phyloP scores from a whole-genome alignment of 2,888 invertebrate species.

The Acronicta aceris region DNA sequence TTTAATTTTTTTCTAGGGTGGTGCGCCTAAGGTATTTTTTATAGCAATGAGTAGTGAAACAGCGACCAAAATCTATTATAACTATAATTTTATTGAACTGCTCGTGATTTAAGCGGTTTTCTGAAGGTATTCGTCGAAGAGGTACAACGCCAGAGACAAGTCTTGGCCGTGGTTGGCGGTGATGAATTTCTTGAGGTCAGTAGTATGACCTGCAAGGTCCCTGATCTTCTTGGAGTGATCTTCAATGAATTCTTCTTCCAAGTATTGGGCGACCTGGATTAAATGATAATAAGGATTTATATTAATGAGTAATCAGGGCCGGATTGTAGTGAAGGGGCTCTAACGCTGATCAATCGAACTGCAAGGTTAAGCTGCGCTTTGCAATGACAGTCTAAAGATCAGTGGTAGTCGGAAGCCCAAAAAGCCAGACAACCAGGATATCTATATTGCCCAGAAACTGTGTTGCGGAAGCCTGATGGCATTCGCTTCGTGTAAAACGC shows the following conservation, averaged over 20 bases:
- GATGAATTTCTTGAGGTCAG: conserved; percentile 92
- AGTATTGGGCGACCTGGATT: conserved; percentile 90
- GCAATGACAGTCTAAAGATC: no score
- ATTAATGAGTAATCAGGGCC: no score
- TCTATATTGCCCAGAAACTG: no score
- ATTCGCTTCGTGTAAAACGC: no score
- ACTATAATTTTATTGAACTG: conserved; percentile 13
- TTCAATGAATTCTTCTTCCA: conserved; percentile 94
- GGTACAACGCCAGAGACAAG: conserved; percentile 91
- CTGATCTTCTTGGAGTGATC: conserved; percentile 92
- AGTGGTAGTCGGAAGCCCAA: no score
- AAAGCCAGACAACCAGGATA: no score
- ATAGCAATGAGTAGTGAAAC: conserved; percentile 30
- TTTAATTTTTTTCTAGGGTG: no score
- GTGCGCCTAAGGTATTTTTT: no score
- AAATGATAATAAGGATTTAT: neutral
- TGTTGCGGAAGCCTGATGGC: no score
- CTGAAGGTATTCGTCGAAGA: conserved; percentile 92
- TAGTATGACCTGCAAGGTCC: conserved; percentile 92
- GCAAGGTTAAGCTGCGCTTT: no score
- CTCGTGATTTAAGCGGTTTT: conserved; percentile 70
- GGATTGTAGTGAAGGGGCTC: no score
- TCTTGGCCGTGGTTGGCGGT: conserved; percentile 85
- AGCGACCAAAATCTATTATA: conserved; percentile 8
- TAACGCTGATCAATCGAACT: no score